Evolutionary conservation across 2,113 vertebrate species (phyloP), one percentile per base, ranked within the genome.

Genomic region (Harpagus bidentatus): DNA sequence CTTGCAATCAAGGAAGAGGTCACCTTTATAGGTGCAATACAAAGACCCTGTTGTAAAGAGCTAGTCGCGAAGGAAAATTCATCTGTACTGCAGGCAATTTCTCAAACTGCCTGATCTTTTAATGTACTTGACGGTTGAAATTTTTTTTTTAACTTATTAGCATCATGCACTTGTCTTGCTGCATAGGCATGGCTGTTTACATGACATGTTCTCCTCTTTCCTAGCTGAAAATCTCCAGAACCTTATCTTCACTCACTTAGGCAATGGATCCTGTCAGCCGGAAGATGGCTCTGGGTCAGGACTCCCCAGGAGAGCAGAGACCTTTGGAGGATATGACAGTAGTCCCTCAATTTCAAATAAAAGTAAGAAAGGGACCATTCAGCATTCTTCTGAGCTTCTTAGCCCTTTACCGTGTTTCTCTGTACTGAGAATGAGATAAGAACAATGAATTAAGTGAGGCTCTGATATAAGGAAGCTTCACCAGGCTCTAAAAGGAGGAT

Each of bases 211-310:
- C 52, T 91, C 9, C 6, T 78, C 67, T 53, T 90, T 50, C 93
- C 9, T 82, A 99, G 99, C 99, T 82, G 99, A 99, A 93, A 98
- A 98, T 87, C 99, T 99, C 31, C 99, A 99, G 96, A 98, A 98
- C 88, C 95, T 99, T 42, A 96, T 99, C 88, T 98, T 98, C 85
- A 98, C 97, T 31, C 97, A 94, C 47, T 97, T 98, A 58, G 98
- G 92, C 77, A 97, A 74, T 23, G 47, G 91, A 28, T 65, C 80
- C 18, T 31, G 95, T 25, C 98, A 90, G 34, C 59, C 48, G 2
- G 99, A 99, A 19, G 98, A 99, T 2, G 95, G 83, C n/a, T 82
- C 86, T 14, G 86, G 94, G 19, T 90, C 96, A 1, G 53, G 43
- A 2, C 96, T 98, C 9, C 98, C 98, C 31, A 97, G 97, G 73